Evolutionary conservation across 1,140 invertebrate species (phyloP).

Genomic region (Ericerus pela): DNA sequence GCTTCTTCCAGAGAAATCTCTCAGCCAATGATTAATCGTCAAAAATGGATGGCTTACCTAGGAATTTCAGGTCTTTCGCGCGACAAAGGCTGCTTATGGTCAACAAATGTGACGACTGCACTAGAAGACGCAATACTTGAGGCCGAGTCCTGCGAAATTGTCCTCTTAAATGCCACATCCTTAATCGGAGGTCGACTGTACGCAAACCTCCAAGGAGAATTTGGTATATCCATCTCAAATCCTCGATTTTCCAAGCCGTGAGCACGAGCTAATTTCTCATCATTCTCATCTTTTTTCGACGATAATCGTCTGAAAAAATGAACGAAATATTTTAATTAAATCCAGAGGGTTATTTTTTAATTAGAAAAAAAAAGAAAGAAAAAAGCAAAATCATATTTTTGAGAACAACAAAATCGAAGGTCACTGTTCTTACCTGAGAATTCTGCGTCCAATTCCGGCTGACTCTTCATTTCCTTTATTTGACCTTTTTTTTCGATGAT

Average conservation of each 20-base stretch:
- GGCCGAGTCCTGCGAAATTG: slow-evolving; percentile 23
- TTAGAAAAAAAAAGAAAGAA: neutral
- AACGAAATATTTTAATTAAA: neutral
- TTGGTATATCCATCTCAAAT: slow-evolving; percentile 40
- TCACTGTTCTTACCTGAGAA: slow-evolving; percentile 36
- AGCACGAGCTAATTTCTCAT: slow-evolving; percentile 28
- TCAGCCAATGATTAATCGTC: too few species aligned
- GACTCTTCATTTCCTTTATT: slow-evolving; percentile 46
- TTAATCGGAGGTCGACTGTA: slow-evolving; percentile 28
- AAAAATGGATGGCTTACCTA: neutral
- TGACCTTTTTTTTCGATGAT: slow-evolving; percentile 41
- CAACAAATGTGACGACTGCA: slow-evolving; percentile 12
- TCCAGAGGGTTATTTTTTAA: neutral
- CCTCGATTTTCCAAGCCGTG: slow-evolving; percentile 39
- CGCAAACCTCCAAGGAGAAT: slow-evolving; percentile 42
- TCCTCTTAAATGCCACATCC: slow-evolving; percentile 22
- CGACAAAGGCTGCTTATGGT: slow-evolving; percentile 7
- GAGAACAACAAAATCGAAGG: neutral
- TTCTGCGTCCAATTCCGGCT: slow-evolving; percentile 39
- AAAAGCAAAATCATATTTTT: neutral
- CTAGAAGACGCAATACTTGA: slow-evolving; percentile 22
- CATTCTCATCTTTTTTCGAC: slow-evolving; percentile 37
- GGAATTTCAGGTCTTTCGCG: neutral
- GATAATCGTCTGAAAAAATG: slow-evolving; percentile 38
- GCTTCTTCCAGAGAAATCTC: too few species aligned